These are phyloP conservation scores for Ectemnius continuus DNA, from an alignment of 2,888 invertebrate species.

Conservation along the genomic window DNA sequence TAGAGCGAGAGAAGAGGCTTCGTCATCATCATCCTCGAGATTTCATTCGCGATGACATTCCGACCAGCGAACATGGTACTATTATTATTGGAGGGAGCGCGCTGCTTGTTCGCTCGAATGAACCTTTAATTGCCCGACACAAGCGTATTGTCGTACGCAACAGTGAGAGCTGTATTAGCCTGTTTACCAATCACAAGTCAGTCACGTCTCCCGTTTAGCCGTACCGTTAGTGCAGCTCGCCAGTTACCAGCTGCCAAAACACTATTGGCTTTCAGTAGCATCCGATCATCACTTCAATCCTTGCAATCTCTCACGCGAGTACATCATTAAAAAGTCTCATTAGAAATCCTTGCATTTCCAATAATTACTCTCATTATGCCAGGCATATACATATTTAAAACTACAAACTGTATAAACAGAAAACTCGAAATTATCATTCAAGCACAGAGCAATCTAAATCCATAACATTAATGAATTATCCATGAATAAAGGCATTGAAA, in stretches of 20 bases:
- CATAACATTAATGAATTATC: too few relatives aligned
- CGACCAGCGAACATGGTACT: not conserved
- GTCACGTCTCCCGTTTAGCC: not conserved
- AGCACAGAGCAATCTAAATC: too few relatives aligned
- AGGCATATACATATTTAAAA: too few relatives aligned
- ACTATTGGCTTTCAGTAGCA: not conserved
- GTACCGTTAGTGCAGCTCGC: constrained; percentile 10
- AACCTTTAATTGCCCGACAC: not conserved
- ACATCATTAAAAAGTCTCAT: too few relatives aligned
- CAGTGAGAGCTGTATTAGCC: too few relatives aligned
- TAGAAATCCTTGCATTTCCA: too few relatives aligned
- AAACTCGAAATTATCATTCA: too few relatives aligned
- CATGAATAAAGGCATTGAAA: too few relatives aligned
- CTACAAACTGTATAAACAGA: too few relatives aligned
- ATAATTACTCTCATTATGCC: too few relatives aligned
- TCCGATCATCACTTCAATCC: not conserved
- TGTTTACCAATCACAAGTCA: not conserved
- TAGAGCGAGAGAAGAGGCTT: constrained; percentile 23
- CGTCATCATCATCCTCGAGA: constrained; percentile 39
- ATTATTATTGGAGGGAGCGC: not conserved
- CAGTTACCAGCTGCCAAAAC: constrained; percentile 37
- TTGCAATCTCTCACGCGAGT: too few relatives aligned
- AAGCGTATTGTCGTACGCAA: too few relatives aligned
- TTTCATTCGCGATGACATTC: constrained; percentile 38
- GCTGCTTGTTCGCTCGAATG: constrained; percentile 7